Conservation (phyloP, 2,888 invertebrate species). For the Micoletzkya japonica region DNA sequence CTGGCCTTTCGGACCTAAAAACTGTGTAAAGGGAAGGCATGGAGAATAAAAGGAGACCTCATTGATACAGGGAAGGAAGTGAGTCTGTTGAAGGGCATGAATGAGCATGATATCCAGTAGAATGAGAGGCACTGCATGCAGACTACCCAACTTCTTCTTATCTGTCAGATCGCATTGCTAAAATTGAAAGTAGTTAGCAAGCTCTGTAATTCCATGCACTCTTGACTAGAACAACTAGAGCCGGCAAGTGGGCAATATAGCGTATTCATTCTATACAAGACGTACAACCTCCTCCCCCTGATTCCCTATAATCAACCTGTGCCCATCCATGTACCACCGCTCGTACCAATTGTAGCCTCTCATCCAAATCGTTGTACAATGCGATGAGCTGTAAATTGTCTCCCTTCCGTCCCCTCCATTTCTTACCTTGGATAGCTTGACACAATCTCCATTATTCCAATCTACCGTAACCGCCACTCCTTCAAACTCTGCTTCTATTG, state of each 20-base stretch:
- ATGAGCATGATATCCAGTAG: constrained; percentile 68
- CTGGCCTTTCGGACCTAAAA: neutral
- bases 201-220: neutral
- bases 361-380: constrained; percentile 7
- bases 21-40: neutral
- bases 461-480: neutral
- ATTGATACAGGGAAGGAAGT: constrained; percentile 67
- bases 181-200: neutral
- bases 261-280: neutral
- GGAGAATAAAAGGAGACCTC: constrained; percentile 56
- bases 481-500: neutral
- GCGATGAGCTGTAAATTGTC: constrained; percentile 6
- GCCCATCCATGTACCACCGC: constrained; percentile 10
- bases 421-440: neutral
- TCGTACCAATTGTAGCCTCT: neutral
- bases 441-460: constrained; percentile 14
- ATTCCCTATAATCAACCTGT: neutral
- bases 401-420: neutral
- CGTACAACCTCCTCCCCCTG: neutral
- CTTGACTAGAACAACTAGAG: neutral
- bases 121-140: constrained; percentile 68
- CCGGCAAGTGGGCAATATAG: neutral
- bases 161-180: constrained; percentile 12
- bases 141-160: constrained; percentile 22
- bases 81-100: constrained; percentile 68